Evolutionary conservation across 2,113 vertebrate genomes (phyloP), one percentile per base, ranked within the genome.

Genomic region (Lasiurus cinereus): DNA sequence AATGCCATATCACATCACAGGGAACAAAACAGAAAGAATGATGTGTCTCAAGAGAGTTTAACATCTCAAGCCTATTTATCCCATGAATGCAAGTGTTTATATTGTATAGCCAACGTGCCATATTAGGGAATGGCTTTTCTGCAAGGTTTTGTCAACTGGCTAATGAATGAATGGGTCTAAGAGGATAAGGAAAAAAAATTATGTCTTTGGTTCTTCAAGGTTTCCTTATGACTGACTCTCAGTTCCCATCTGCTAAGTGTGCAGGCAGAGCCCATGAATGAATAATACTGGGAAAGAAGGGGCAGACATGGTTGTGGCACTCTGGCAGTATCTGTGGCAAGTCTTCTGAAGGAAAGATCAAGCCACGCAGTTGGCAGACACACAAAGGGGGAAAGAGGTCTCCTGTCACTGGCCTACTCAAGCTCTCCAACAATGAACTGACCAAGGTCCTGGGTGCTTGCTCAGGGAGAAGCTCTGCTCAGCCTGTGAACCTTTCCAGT

Each of bases 11-110:
- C 90, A 83, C 72, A 96, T 92, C 67, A 70, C 46, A 36, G 88
- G 93, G 92, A 92, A 95, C 78, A 90, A 97, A 97, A 97, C 83
- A 94, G 96, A 95, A 91, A 94, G 79, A 93, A 95, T 93, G 95
- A 96, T 96, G 73, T 90, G 90, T 88, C 97, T 92, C 97, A 82
- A 39, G 92, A 90, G 96, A 84, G 56, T 62, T 83, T 88, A 84
- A 83, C 31, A 80, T 90, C 91, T 95, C 83, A 69, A 90, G 87
- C 33, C 74, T 73, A 66, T 96, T 74, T 92, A 78, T 96, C 85
- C 72, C 94, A 95, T 90, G 93, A 95, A 95, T 0, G 5, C 89
- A 79, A 93, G 73, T 91, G 73, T 95, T 96, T 95, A 82, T 22
- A 94, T 82, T 93, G n/a, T 29, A 56, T 80, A n/a, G 66, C 5